phyloP scores from a whole-genome alignment of 1,140 invertebrate genomes.

The Aphaenogaster ashmeadi region DNA sequence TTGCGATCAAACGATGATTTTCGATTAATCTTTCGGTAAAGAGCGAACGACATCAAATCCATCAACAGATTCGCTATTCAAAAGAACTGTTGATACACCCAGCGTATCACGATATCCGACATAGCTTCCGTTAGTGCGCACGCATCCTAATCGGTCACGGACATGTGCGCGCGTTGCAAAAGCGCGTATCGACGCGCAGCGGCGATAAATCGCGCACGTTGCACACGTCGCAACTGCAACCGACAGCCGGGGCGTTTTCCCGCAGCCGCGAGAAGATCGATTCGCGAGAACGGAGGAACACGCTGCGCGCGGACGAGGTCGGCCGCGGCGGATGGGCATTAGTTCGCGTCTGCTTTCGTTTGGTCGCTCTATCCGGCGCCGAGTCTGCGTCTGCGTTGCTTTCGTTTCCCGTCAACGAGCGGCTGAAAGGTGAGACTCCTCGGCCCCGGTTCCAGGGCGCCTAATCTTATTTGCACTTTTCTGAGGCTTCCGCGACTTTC shows the following conservation, averaged over 20 bases:
- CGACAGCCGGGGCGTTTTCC: constrained; percentile 21
- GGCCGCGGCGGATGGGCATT: constrained; percentile 55
- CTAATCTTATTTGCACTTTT: constrained; percentile 80
- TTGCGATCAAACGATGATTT: neutral
- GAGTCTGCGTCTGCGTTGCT: constrained; percentile 38
- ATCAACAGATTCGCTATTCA: neutral
- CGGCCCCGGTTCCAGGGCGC: constrained; percentile 15
- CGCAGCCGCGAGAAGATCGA: constrained; percentile 50
- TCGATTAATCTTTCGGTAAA: neutral
- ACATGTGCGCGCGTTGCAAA: constrained; percentile 10
- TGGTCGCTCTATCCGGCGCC: neutral
- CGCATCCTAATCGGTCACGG: neutral
- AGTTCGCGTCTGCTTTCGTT: constrained; percentile 25
- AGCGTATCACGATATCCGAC: neutral
- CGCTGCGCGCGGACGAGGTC: constrained; percentile 4
- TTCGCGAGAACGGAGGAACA: constrained; percentile 40
- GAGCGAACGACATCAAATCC: neutral
- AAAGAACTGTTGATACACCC: neutral
- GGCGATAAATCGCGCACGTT: constrained; percentile 64
- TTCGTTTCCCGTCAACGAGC: constrained; percentile 52
- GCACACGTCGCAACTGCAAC: constrained; percentile 37
- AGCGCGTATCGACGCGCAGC: neutral
- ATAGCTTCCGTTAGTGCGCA: neutral
- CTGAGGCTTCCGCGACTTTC: constrained; percentile 68
- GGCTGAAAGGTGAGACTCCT: constrained; percentile 68